These are phyloP conservation scores for Melanotaenia maccullochi DNA, from an alignment of 2,797 vertebrate species.

Conservation along the genomic window DNA sequence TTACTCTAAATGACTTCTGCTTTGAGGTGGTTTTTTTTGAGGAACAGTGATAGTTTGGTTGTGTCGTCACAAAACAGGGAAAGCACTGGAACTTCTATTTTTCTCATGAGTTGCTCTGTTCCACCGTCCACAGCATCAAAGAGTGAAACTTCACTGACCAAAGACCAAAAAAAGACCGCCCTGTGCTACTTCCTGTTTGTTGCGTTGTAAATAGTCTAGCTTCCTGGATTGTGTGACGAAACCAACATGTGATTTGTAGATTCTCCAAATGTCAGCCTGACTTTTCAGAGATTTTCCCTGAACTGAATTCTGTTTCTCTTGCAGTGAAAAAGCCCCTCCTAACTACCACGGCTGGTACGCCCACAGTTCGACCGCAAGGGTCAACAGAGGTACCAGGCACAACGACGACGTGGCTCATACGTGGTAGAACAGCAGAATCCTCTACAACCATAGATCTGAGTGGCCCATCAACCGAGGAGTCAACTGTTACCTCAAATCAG, in stretches of 20 bases:
- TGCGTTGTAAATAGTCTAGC: constrained; percentile 5
- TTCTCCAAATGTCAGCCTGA: background rate
- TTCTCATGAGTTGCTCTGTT: constrained; percentile 29
- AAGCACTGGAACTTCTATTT: constrained; percentile 55
- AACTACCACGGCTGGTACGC: background rate
- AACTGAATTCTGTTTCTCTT: constrained; percentile 17
- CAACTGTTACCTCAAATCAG: background rate
- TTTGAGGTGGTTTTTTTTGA: constrained; percentile 40
- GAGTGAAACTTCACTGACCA: constrained; percentile 22
- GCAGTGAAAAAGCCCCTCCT: constrained; percentile 21
- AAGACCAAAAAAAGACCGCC: background rate
- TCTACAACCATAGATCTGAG: constrained; percentile 6
- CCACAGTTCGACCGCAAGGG: constrained; percentile 3
- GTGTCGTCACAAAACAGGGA: constrained; percentile 47
- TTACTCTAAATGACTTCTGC: constrained; percentile 41
- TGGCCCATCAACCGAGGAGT: constrained; percentile 7
- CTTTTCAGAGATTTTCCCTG: constrained; percentile 2
- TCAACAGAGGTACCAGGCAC: constrained; percentile 1
- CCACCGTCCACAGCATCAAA: constrained; percentile 12
- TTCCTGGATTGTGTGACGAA: constrained; percentile 18
- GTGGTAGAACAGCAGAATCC: constrained; percentile 14
- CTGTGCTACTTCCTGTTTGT: constrained; percentile 49
- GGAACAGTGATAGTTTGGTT: constrained; percentile 50
- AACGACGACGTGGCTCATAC: constrained; percentile 19
- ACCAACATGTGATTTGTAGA: background rate